Base-by-base conservation (phyloP, 2,888 invertebrate genomes). In the Hyppa rectilinea region DNA sequence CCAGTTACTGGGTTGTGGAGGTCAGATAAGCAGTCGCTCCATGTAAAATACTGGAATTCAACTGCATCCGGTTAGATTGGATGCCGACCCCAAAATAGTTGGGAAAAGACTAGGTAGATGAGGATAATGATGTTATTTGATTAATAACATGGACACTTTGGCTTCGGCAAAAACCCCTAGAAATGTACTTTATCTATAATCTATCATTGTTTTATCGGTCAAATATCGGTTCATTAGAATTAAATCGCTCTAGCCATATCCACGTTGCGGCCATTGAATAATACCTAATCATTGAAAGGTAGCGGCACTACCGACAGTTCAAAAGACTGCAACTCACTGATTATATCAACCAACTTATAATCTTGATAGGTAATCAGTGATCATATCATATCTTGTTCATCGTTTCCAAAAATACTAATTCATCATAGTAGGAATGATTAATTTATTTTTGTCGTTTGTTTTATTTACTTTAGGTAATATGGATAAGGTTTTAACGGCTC, bases 311-410 rank as follows among this genome's bases (percentile, higher is more conserved):
- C 43, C 29, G 29, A 36, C 7, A 71, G 66, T 66, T 81, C 65
- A 63, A 76, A 78, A 36, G 50, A 47, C 29, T 59, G 38, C 14
- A 17, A 36, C 17, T 40, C 52, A 53, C 12, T 47, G 58, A 77
- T 66, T 31, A 10, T 56, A 29, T 62, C 73, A 63, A 60, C 34
- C 53, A 6, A 50, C 5, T 31, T 56, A 62, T 50, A 63, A 26
- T 71, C 43, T 68, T 50, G 64, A 65, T 60, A 60, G 31, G 34
- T 43, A 72, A 75, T 75, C 75, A 43, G 20, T 70, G 76, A 70
- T 80, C 53, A 43, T 53, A 64, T 75, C 60, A 53, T 26, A 62
- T 58, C 69, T 61, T 64, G 60, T 71, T 36, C 45, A 52, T 64
- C 23, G 49, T 61, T 80, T 63, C 47, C n/a, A 75, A 29, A 47